Evolutionary conservation across 2,888 invertebrate species (phyloP), one percentile per base, ranked within the genome.

Genomic region (Griposia aprilina): DNA sequence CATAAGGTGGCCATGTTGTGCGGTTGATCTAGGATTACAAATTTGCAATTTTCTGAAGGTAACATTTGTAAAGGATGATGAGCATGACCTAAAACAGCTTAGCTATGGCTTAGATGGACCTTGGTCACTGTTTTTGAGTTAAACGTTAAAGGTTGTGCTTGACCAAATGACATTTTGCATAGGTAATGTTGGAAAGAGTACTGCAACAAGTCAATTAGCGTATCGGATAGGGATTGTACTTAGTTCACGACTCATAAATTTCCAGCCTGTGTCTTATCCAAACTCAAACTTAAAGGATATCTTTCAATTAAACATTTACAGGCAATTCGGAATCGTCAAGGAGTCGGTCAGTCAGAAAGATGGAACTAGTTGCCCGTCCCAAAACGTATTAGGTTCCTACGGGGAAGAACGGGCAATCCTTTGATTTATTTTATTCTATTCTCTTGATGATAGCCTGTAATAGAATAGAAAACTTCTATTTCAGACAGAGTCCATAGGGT

Each of bases 1-100:
- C 8, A 1, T 78, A 52, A 74, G 78, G 79, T 86, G 78, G 63
- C 81, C 81, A 86, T 30, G 48, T 70, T 36, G 20, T 55, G 26
- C 55, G 30, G 67, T 20, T 63, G 57, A 66, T 60, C 45, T 69
- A 73, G 86, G 86, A 82, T 76, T 36, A 57, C 0, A 20, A 69
- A 66, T 60, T 65, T n/a, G 52, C 0, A 20, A 69, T 70, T 60
- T 65, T n/a, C 0, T n/a, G 41, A 55, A 52, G 17, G 11, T 69
- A 26, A 8, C 1, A 3, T 50, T 63, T 55, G 10, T 36, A 36
- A 36, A 26, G 20, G 8, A 65, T 59, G 8, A 30, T 30, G 11
- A 13, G 11, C 50, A 50, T 59, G 17, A 41, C 10, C 17, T 17
- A 30, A 50, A 41, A 8, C 20, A 20, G 50, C 23, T 79, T 55